Evolutionary conservation across 2,797 vertebrate species (phyloP), one percentile per base, ranked within the genome.

Genomic region (Typhlichthys eigenmanni): DNA sequence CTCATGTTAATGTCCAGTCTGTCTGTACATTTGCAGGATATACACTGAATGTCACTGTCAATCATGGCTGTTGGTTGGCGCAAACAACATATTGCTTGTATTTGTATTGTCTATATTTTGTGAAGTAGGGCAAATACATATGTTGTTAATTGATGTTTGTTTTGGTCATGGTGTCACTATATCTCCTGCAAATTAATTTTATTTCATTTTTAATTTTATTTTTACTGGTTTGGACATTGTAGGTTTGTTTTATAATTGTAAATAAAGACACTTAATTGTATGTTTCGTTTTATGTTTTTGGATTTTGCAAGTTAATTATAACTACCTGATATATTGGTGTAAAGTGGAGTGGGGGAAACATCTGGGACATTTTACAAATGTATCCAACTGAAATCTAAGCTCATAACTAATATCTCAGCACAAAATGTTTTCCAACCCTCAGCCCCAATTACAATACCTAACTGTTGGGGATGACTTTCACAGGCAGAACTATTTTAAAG

Each of bases 161-260:
- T 5, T 13, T 57, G 58, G 60, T 29, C 32, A 34, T 65, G 29
- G 48, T 66, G 52, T 79, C 59, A 1, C 8, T 13, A 38, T 71
- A 81, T 66, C 71, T 51, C 57, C 64, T 48, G 17, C 58, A 16
- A 47, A 61, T 66, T 59, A 29, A 34, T 69, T 55, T 32, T 66
- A 38, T 29, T 62, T 24, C 0, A 19, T 19, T 19, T 19, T 19
- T 16, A 54, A 19, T 47, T 69, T 76, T 60, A 65, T 84, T 83
- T 88, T 79, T 71, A 29, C 67, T 24, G 60, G 66, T 81, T 71
- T 32, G 53, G 17, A 73, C 55, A 72, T 77, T 79, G 66, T 72
- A 68, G 69, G 68, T 74, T 83, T 91, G 68, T 82, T 91, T 91
- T 92, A 74, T 92, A 91, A 29, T 80, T 92, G 87, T 92, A 86